Base-by-base conservation (phyloP, 2,113 vertebrate genomes). In the Ellobius talpinus region DNA sequence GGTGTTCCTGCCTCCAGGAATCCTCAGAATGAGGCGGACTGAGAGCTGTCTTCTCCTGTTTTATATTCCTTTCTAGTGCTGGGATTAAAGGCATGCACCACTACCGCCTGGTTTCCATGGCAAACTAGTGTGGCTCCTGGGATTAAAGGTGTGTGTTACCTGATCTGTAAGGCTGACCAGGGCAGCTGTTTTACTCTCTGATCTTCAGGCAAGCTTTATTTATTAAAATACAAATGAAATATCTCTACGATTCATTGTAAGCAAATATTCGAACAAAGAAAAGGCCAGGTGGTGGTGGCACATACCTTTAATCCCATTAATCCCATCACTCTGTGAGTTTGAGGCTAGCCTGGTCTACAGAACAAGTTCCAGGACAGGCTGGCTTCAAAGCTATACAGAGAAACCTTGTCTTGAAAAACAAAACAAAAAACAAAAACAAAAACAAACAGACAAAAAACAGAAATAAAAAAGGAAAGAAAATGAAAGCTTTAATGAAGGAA, bases 181-280 rank as follows among this genome's bases (percentile, higher is more conserved):
- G 17, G 17, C 17, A 58, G 17, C 55, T 58, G 55, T 58, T 58
- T 58, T 6, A 58, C 55, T 58, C 55, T 58, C 55, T 58, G 55
- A 58, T 58, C 55, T 58, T 58, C 55, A 58, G 55, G 55, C 17
- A 58, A 58, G 17, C 17, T 58, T 58, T 58, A 58, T 58, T 58
- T 58, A 58, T 19, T 58, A 58, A 58, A 58, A 58, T 58, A 58
- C 55, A 58, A 58, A 58, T 19, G 55, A 19, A 58, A 58, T 58
- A 58, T 58, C 55, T 58, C 55, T 58, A 21, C 55, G 21, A 91
- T 16, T 94, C n/a, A 61, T 65, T 68, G 9, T 36, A 74, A 79
- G 65, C 87, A 78, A 90, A 79, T 86, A 92, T n/a, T 95, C 5
- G 29, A 82, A 92, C 90, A 74, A 0, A 79, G 36, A 73, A 78